These are phyloP conservation scores for Physeter macrocephalus DNA, from an alignment of 2,113 vertebrate genomes.

Conservation along the genomic window DNA sequence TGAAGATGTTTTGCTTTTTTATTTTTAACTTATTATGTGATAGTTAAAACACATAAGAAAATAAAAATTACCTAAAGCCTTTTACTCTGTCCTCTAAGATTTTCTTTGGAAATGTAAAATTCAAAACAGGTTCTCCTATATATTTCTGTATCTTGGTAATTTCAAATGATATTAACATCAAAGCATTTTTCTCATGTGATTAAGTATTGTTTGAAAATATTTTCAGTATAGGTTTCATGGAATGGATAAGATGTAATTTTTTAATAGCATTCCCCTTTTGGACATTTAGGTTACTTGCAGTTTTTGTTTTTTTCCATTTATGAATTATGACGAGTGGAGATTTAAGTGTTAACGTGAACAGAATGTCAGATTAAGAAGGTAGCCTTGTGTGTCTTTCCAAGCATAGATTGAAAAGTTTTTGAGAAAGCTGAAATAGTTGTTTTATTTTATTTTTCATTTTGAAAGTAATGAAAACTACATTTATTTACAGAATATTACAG, in stretches of 20 bases:
- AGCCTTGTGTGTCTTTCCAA: background rate
- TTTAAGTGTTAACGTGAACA: background rate
- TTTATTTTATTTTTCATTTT: slow-evolving; percentile 11
- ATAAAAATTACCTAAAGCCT: background rate
- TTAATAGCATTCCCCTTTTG: background rate
- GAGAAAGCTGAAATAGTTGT: slow-evolving; percentile 21
- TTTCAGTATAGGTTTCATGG: background rate
- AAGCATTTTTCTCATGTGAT: background rate
- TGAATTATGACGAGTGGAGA: background rate
- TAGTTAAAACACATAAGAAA: background rate
- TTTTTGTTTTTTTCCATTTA: background rate
- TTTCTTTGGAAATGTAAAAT: slow-evolving; percentile 2
- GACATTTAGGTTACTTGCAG: background rate
- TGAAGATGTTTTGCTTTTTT: background rate
- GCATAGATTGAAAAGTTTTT: background rate
- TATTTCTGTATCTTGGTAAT: background rate
- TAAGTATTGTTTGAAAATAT: slow-evolving; percentile 5
- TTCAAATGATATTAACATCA: background rate
- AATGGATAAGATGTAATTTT: background rate
- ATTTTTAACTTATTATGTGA: background rate
- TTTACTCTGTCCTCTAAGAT: background rate
- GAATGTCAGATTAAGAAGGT: background rate
- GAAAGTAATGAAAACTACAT: slow-evolving; percentile 19
- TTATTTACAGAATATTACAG: background rate
- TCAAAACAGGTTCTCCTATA: background rate